Evolutionary conservation across 1,140 invertebrate genomes (phyloP).

Genomic region (Drosophila arawakana): DNA sequence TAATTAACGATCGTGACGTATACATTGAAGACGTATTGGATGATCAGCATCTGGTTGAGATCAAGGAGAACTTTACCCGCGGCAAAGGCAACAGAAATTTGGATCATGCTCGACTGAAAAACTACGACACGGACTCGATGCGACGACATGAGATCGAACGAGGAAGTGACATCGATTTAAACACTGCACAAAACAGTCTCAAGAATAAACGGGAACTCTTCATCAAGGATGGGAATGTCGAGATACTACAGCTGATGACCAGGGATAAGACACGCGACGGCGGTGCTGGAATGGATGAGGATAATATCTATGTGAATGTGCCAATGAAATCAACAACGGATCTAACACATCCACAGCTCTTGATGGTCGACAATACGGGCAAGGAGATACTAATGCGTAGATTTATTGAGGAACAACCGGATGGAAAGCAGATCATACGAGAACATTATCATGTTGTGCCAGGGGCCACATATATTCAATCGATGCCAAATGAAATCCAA

Average conservation of each 20-base stretch:
- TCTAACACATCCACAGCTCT: conserved; percentile 87
- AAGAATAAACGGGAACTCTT: conserved; percentile 88
- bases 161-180: conserved; percentile 88
- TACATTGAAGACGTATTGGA: conserved; percentile 87
- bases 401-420: conserved; percentile 92
- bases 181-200: conserved; percentile 77
- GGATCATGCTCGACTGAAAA: conserved; percentile 84
- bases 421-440: conserved; percentile 85
- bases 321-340: conserved; percentile 85
- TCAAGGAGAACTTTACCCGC: conserved; percentile 81
- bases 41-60: conserved; percentile 83
- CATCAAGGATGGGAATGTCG: conserved; percentile 92
- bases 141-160: conserved; percentile 90
- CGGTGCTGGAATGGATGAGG: conserved; percentile 73
- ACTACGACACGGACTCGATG: conserved; percentile 89
- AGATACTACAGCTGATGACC: conserved; percentile 92
- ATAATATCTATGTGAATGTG: conserved; percentile 87
- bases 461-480: conserved; percentile 71
- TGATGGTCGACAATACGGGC: conserved; percentile 88
- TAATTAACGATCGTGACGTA: conserved; percentile 86
- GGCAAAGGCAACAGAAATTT: conserved; percentile 82
- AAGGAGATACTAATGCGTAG: conserved; percentile 92
- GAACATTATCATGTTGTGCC: conserved; percentile 86
- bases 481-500: conserved; percentile 79
- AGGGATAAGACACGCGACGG: conserved; percentile 85